Conservation (phyloP, 2,888 invertebrate genomes). For the Melanostoma scalare region DNA sequence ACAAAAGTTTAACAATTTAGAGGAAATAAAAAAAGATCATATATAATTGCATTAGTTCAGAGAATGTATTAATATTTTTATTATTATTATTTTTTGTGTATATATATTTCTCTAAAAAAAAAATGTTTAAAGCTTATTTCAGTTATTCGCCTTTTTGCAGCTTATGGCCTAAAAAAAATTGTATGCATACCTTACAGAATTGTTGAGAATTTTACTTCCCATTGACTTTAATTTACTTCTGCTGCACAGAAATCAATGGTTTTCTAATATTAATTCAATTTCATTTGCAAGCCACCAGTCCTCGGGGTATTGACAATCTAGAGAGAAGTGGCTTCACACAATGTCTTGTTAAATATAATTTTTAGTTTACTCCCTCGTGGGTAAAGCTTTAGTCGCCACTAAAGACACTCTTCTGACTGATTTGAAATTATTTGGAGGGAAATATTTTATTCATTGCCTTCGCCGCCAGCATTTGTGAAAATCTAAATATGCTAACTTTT, state of each 20-base stretch:
- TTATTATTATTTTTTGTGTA: constrained; percentile 38
- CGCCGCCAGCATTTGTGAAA: constrained; percentile 7
- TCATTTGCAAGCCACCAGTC: too few relatives aligned
- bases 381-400: constrained; percentile 5
- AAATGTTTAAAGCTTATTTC: constrained; percentile 17
- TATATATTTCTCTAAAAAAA: constrained; percentile 42
- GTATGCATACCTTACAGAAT: too few relatives aligned
- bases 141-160: constrained; percentile 21
- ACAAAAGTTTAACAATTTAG: constrained; percentile 3
- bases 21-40: constrained; percentile 35
- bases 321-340: too few relatives aligned
- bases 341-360: too few relatives aligned
- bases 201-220: too few relatives aligned
- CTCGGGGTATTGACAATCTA: too few relatives aligned
- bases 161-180: too few relatives aligned
- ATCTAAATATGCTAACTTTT: not conserved
- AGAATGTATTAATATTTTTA: constrained; percentile 35
- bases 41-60: constrained; percentile 23
- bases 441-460: not conserved
- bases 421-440: constrained; percentile 20
- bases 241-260: too few relatives aligned
- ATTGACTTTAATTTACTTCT: too few relatives aligned
- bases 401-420: constrained; percentile 37
- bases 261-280: too few relatives aligned
- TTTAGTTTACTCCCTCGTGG: not conserved